phyloP scores from a whole-genome alignment of 2,797 vertebrate genomes.

The Aratinga solstitialis region DNA sequence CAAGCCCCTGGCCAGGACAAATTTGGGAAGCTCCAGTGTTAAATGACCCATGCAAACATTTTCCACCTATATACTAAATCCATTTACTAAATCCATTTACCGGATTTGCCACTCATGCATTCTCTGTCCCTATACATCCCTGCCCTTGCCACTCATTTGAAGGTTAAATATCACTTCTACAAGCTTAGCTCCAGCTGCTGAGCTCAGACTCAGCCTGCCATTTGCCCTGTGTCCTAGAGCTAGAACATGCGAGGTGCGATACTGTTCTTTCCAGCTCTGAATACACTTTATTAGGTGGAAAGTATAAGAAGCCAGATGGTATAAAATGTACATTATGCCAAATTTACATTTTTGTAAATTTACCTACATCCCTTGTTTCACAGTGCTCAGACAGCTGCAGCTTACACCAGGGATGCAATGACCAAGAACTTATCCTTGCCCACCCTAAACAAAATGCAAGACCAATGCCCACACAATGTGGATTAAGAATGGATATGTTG shows the following conservation, averaged over 20 bases:
- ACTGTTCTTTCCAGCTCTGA: not conserved
- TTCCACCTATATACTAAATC: not conserved
- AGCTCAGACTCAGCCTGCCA: not conserved
- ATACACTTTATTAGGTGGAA: not conserved
- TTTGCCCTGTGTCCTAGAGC: not conserved
- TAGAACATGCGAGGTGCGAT: not conserved
- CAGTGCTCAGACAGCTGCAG: not conserved
- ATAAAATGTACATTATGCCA: not conserved
- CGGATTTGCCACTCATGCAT: constrained; percentile 42
- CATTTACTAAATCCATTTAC: constrained; percentile 59
- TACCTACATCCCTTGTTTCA: not conserved
- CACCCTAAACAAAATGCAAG: not conserved
- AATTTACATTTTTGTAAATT: not conserved
- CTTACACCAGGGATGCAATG: not conserved
- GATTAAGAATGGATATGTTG: not conserved
- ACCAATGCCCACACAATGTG: not conserved
- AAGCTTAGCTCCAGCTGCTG: not conserved
- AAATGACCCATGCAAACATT: not conserved
- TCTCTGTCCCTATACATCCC: constrained; percentile 29
- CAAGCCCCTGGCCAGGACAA: constrained; percentile 42
- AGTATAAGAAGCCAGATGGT: not conserved
- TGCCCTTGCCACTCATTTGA: constrained; percentile 48
- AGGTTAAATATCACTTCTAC: not conserved
- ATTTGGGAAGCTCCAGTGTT: constrained; percentile 9
- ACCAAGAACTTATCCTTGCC: not conserved